Evolutionary conservation across 23 tunicate genomes (phyloP).

Genomic region (Trididemnum clinides): DNA sequence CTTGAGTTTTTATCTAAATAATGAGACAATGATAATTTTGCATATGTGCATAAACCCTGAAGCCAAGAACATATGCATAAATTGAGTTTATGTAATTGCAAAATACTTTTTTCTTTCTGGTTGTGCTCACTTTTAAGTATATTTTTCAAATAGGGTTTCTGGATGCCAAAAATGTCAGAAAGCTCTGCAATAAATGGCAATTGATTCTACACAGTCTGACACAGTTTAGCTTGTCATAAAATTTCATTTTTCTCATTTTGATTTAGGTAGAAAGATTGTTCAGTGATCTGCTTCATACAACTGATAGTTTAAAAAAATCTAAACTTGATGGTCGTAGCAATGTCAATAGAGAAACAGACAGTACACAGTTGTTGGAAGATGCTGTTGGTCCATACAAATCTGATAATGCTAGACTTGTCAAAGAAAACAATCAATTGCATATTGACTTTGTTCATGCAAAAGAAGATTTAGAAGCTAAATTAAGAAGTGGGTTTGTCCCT

Average conservation of each 20-base stretch:
- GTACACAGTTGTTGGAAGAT: constrained; percentile 51
- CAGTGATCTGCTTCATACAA: constrained; percentile 88
- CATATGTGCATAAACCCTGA: too few species aligned
- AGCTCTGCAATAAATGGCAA: too few species aligned
- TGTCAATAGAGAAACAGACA: constrained; percentile 12
- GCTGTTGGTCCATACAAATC: constrained; percentile 77
- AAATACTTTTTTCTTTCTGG: too few species aligned
- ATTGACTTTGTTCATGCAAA: constrained; percentile 62
- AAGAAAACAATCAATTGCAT: constrained; percentile 86
- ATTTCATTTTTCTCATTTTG: not conserved
- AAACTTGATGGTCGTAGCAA: constrained; percentile 60
- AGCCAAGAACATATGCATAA: too few species aligned
- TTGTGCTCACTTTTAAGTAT: too few species aligned
- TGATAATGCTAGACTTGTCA: constrained; percentile 85
- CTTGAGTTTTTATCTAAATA: too few species aligned
- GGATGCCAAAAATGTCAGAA: too few species aligned
- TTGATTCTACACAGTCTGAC: too few species aligned
- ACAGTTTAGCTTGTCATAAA: too few species aligned
- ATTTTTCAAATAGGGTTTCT: too few species aligned
- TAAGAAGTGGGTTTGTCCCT: constrained; percentile 53
- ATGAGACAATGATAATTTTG: too few species aligned
- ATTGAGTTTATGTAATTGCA: too few species aligned
- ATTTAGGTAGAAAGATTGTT: constrained; percentile 76
- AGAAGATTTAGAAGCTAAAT: constrained; percentile 77
- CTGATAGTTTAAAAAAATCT: constrained; percentile 86